Base-by-base conservation (phyloP, 1,140 invertebrate genomes). In the Chionoecetes opilio region DNA sequence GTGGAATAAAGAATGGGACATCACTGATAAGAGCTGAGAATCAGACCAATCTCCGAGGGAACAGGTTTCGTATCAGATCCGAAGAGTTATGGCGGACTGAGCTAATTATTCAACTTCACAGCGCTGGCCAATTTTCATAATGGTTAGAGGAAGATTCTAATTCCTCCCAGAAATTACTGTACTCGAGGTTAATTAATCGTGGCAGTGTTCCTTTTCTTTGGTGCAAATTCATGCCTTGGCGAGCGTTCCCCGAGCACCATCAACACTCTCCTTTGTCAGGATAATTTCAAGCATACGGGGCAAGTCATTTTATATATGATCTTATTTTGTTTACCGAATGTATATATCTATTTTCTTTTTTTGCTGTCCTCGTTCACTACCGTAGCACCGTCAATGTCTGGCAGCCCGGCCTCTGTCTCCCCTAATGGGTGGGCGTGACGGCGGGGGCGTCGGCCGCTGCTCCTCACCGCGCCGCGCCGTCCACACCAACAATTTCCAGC, bases 401-500 rank as follows among this genome's bases (percentile, higher is more conserved):
- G n/a, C 63, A 75, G 63, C 21, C 6, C 63, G n/a, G 63, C 63
- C 63, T n/a, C 0, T n/a, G 63, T 26, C 21, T 75, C 63, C 63
- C 21, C n/a, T 75, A 75, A 75, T 75, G 63, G 63, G 63, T 75
- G 63, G n/a, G 63, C n/a, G 63, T 75, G 63, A 75, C n/a, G 63
- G 6, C 63, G 63, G 63, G 46, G 11, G 46, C 46, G 46, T 9
- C 46, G 46, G 46, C 46, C 46, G 8, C 34, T 38, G 85, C 85
- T 87, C 85, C 46, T 29, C 34, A 85, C 82, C n/a, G 82, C 84
- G 38, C 92, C 38, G 82, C 84, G 38, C 92, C 38, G 84, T 86
- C 92, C 35, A 75, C 75, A 82, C 46, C 93, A 94, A 94, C 93
- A 94, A 94, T 94, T 90, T 94, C 93, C 93, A 94, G 86, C 93